Evolutionary conservation across 1,140 invertebrate genomes (phyloP).

Genomic region (Cyphomyrmex costatus): DNA sequence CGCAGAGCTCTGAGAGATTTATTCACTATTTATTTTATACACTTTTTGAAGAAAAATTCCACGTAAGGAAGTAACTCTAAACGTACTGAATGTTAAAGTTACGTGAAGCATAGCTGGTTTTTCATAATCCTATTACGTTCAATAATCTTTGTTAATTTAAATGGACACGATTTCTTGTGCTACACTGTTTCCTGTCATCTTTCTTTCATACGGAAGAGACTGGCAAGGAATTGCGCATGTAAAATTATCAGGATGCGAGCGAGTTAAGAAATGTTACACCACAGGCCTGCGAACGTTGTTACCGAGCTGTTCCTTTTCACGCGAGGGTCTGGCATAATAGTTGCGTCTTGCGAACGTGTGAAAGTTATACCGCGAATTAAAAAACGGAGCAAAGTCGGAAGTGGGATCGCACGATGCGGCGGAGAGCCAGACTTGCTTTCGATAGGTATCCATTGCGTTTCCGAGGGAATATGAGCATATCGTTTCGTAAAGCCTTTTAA

Average conservation of each 20-base stretch:
- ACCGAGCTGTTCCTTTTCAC: constrained; percentile 24
- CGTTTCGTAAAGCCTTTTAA: constrained; percentile 34
- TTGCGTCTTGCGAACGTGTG: constrained; percentile 35
- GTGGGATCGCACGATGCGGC: background rate
- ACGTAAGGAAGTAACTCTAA: background rate
- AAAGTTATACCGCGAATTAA: constrained; percentile 59
- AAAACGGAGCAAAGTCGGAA: constrained; percentile 34
- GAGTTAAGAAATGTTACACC: background rate
- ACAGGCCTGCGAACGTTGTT: constrained; percentile 5
- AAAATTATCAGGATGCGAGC: constrained; percentile 23
- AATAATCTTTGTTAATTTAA: background rate
- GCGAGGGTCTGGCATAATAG: constrained; percentile 20
- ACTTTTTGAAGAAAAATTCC: background rate
- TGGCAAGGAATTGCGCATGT: background rate
- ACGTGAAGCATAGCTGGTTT: background rate
- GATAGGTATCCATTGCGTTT: constrained; percentile 17
- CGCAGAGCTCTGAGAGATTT: background rate
- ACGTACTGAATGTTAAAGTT: background rate
- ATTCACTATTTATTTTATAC: background rate
- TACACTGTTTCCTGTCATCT: background rate
- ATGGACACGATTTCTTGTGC: background rate
- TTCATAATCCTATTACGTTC: background rate
- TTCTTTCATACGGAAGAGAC: constrained; percentile 6
- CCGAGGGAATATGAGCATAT: constrained; percentile 6
- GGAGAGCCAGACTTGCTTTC: constrained; percentile 38